Evolutionary conservation across 2,113 vertebrate genomes (phyloP), one percentile per base, ranked within the genome.

Genomic region (Camelus bactrianus): DNA sequence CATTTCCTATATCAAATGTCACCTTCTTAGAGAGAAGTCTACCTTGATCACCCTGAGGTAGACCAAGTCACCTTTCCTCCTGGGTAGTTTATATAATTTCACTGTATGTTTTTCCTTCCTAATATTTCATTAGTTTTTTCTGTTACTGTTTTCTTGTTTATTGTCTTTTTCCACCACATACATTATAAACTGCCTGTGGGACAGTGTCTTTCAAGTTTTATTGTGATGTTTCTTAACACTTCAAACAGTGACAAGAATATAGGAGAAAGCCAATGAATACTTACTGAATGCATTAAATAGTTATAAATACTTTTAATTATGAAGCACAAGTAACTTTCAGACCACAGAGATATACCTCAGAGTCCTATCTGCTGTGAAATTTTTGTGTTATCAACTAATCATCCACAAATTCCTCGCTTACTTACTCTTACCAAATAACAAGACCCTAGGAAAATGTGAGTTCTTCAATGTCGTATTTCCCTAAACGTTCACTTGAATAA

Each of bases 221-320:
- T 30, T 62, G 4, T 42, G 6, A 26, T 84, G 67, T 72, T 38
- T 14, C 38, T 50, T 50, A 73, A 35, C 6, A 65, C 26, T 54
- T 70, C 54, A 62, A 70, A 80, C 38, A 81, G 13, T 54, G n/a
- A 80, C 35, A 84, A 22, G 1, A 0, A 73, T 60, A 58, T 20
- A 52, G 13, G 17, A 88, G 20, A 12, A 56, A 65, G 84, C 72
- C 73, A 67, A 67, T 89, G 79, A 73, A 86, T 81, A 75, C 42
- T 52, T 48, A 5, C 35, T 46, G 67, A 81, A 62, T 86, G 16
- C 50, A 75, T 42, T 80, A 94, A 92, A 64, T 48, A 17, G 42
- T 90, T 93, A 60, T 65, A 82, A 65, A 38, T 80, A 54, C 6
- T 65, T 93, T 90, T 80, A 93, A 85, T 73, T 58, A n/a, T 60